Evolutionary conservation across 2,113 vertebrate species (phyloP), one percentile per base, ranked within the genome.

Genomic region (Brachyhypopomus occidentalis): DNA sequence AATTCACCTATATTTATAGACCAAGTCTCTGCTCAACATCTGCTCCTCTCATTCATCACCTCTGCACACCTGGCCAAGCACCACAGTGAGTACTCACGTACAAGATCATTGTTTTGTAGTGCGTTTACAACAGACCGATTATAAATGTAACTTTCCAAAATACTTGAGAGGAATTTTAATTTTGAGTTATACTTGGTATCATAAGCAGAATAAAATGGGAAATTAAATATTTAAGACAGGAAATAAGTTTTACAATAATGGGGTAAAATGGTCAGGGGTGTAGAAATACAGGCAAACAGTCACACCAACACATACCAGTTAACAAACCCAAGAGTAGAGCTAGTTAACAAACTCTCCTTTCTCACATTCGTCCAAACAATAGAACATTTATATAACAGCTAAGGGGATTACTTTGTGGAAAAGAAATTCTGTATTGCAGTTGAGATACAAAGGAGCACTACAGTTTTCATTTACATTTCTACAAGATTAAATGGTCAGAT

Each of bases 381-480:
- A 75, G 12, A 75, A 72, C 23, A 34, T 60, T 75, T 23, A 75
- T 75, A 75, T 75, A 75, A 62, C 41, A 75, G 30, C 41, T 62
- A 75, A 22, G 56, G 56, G 30, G 73, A 62, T 59, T 62, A 59
- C 62, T 60, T 45, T 22, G n/a, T 62, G 73, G 73, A 62, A 75
- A 72, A 60, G 22, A 38, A 20, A 30, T 62, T 62, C 41, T 36
- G 58, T 62, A 75, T 75, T 60, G 56, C 56, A 75, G 5, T 52
- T 59, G 22, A 36, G 20, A 36, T 75, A 75, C 58, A 75, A 75
- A 75, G n/a, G 73, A 62, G 14, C 34, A 75, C 73, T 75, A 75
- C 30, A 22, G 73, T 22, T 58, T 73, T 67, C 64, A 67, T 67
- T 36, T 62, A 75, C 58, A 75, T 75, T 75, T 75, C 22, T 60